Base-by-base conservation (phyloP, 1,140 invertebrate species). In the Anastrepha obliqua region DNA sequence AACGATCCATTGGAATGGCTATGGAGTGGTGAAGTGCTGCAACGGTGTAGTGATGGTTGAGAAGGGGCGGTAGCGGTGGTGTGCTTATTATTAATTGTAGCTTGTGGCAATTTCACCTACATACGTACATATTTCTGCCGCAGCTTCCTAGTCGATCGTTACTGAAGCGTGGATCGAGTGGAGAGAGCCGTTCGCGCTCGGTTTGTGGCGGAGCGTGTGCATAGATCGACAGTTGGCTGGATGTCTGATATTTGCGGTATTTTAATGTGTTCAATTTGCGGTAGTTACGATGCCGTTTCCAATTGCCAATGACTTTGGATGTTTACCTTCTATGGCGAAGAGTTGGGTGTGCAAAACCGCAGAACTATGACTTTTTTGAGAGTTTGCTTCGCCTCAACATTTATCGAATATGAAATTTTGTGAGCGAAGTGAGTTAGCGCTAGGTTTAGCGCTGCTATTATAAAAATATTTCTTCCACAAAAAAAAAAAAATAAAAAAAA, bases 241-340 rank as follows among this genome's bases (percentile, higher is more conserved):
- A 44, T 74, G 67, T 44, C 42, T 74, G 39, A 74, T 44, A 74
- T 74, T 47, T 74, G 67, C 42, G 67, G 67, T 17, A 44, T 44
- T 74, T 74, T 74, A 74, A 44, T 42, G 67, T 74, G 42, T 74
- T 74, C 67, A n/a, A 74, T 44, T 74, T 74, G 67, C 42, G 67
- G 67, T 74, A 3, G 44, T 2, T 74, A 3, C 64, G 64, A 39
- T 29, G 64, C 20, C 29, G 64, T 11, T 39, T 74, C 39, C 13
- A 74, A 47, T 44, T 74, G n/a, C 39, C 13, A 74, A 47, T 47
- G 42, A 74, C 67, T 47, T 1, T 39, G 39, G 42, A 74, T 47
- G 15, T 55, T 6, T 55, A 55, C 51, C 6, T 55, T 55, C 51
- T 6, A 8, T 55, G 11, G 11, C 6, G 6, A 39, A 74, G 67